Evolutionary conservation across 2,888 invertebrate species (phyloP), one percentile per base, ranked within the genome.

Genomic region (Syritta pipiens): DNA sequence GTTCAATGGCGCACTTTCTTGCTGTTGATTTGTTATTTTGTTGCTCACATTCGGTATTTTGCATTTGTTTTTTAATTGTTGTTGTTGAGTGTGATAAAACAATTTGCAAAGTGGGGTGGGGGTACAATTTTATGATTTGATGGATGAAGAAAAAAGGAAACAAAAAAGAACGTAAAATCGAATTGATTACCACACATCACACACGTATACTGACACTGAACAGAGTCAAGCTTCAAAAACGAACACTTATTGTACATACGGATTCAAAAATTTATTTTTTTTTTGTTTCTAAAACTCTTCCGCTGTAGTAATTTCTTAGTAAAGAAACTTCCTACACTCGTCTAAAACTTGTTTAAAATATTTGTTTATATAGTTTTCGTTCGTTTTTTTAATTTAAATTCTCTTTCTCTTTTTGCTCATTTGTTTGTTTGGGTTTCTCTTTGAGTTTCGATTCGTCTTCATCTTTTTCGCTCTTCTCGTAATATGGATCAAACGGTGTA

Each of bases 401-500:
- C 20, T 30, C 32, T 28, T 46, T 53, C 53, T 32, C 10, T 62
- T 14, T 2, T 35, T 35, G 19, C 32, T 30, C 28, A 20, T 46
- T 68, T 19, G 32, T 40, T 59, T 57, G 26, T 44, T 68, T 68
- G 22, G 42, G 35, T 17, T 62, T 44, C 44, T 10, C 24, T 76
- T 62, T 19, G 62, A n/a, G 62, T 53, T 77, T 79, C 19, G 67
- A 12, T 67, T 67, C 62, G 49, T 74, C 83, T 81, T 84, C 85
- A 24, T 86, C 85, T 76, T 84, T 83, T 59, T 86, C 88, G 81
- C 84, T 87, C 84, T 86, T 86, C 81, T 86, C 87, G 83, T 85
- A 83, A 84, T 86, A 84, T 82, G 85, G 86, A 84, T 88, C 88
- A 65, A 88, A 88, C 48, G 87, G 88, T 83, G 84, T 85, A 85